Percentiles rank a stretch among this genome's conserved stretches.
These are phyloP conservation scores for Podarcis lilfordi DNA, from an alignment of 2,797 vertebrate genomes.

Conservation along the genomic window DNA sequence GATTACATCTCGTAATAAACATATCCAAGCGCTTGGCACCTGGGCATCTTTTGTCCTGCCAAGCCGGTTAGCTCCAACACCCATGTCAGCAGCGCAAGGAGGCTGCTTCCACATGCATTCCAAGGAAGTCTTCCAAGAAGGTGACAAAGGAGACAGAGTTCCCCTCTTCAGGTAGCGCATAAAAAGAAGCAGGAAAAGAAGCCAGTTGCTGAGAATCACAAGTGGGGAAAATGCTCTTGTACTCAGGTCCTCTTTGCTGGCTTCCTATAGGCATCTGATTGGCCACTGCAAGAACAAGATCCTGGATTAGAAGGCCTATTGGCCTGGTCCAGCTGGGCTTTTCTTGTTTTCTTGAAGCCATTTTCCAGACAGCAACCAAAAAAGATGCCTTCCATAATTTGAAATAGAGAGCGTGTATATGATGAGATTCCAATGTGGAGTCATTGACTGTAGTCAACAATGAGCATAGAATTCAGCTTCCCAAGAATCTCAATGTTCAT, in stretches of 20 bases:
- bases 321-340: no score
- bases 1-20: slow-evolving; percentile 20
- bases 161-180: neutral
- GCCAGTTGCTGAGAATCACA: no score
- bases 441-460: neutral
- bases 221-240: no score
- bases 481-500: neutral
- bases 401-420: neutral
- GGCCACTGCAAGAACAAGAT: no score
- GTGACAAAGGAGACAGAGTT: slow-evolving; percentile 1
- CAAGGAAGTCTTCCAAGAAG: neutral
- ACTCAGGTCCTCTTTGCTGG: no score
- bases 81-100: neutral
- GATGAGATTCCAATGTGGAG: neutral
- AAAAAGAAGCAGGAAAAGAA: neutral
- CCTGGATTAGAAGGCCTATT: no score
- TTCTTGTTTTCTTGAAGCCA: neutral
- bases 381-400: neutral
- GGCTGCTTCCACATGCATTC: neutral
- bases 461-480: neutral
- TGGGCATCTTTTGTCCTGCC: slow-evolving; percentile 27
- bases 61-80: slow-evolving; percentile 3
- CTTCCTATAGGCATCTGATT: no score
- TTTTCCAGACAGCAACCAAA: neutral
- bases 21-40: slow-evolving; percentile 21